phyloP scores from a whole-genome alignment of 2,113 vertebrate species.

The Podarcis cretensis region DNA sequence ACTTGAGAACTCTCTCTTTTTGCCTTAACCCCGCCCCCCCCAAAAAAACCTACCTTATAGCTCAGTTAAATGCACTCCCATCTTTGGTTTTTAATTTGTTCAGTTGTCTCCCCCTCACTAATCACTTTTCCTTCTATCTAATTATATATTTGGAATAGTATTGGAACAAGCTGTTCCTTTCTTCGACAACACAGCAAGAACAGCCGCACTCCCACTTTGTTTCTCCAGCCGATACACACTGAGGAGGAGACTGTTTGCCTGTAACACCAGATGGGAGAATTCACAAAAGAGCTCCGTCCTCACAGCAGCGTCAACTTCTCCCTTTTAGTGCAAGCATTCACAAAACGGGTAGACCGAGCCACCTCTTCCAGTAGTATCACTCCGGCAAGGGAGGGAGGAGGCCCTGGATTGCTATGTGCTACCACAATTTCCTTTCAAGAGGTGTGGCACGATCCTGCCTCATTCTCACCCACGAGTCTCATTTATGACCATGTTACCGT shows the following conservation, averaged over 20 bases:
- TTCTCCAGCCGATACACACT: slow-evolving; percentile 52
- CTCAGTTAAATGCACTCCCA: neutral
- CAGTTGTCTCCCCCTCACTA: slow-evolving; percentile 44
- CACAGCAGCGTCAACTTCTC: slow-evolving; percentile 41
- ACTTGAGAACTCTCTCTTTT: neutral
- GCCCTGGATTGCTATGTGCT: neutral
- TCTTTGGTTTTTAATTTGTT: slow-evolving; percentile 37
- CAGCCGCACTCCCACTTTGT: slow-evolving; percentile 53
- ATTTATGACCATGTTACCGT: neutral
- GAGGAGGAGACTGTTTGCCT: slow-evolving; percentile 44
- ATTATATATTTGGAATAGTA: slow-evolving; percentile 71
- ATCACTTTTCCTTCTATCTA: slow-evolving; percentile 63
- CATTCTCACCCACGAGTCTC: neutral
- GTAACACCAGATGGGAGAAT: slow-evolving; percentile 48
- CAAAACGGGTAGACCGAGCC: neutral
- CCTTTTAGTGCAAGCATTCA: neutral
- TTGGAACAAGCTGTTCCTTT: slow-evolving; percentile 73
- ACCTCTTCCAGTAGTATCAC: neutral
- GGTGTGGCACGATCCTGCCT: neutral
- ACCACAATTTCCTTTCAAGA: neutral
- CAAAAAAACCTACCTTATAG: neutral
- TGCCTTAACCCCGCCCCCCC: neutral
- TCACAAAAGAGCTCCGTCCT: slow-evolving; percentile 54
- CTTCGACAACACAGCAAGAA: slow-evolving; percentile 64
- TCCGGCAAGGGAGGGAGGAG: neutral